These are phyloP conservation scores for Anthophora plumipes DNA, from an alignment of 2,888 invertebrate species.

Conservation along the genomic window DNA sequence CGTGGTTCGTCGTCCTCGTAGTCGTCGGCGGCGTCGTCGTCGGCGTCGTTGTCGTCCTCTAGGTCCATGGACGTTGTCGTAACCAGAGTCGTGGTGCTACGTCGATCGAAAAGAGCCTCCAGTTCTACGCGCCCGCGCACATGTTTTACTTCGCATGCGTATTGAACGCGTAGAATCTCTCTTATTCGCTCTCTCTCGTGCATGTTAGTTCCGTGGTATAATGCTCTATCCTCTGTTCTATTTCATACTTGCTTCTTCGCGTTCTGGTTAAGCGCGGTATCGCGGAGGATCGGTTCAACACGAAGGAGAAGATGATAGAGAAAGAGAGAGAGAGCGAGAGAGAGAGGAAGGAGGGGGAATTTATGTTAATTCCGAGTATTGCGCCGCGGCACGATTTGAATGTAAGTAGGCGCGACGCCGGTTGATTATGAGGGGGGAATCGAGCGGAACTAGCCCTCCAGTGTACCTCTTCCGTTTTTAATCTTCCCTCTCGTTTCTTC, in stretches of 20 bases:
- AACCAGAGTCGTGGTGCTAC: conserved; percentile 55
- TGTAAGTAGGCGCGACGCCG: conserved; percentile 27
- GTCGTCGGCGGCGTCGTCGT: conserved; percentile 31
- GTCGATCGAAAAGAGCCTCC: conserved; percentile 83
- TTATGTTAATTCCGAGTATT: conserved; percentile 58
- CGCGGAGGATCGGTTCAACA: neutral
- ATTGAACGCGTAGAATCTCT: conserved; percentile 75
- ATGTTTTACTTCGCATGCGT: conserved; percentile 82
- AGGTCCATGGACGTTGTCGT: conserved; percentile 31
- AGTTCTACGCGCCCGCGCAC: conserved; percentile 78
- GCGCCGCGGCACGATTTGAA: conserved; percentile 29
- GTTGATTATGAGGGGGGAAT: conserved; percentile 39
- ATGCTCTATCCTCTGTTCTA: neutral
- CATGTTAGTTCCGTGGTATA: neutral
- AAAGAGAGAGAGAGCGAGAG: no score
- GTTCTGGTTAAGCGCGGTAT: conserved; percentile 4
- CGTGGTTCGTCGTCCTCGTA: conserved; percentile 23
- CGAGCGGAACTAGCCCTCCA: conserved; percentile 13
- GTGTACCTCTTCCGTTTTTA: neutral
- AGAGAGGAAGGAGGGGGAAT: conserved; percentile 35
- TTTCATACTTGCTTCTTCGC: conserved; percentile 7
- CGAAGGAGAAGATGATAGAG: no score
- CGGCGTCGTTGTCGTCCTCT: conserved; percentile 29
- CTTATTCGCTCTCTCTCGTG: conserved; percentile 22
- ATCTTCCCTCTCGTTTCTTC: neutral